phyloP scores from a whole-genome alignment of 1,140 invertebrate species.

The Babylonia areolata region DNA sequence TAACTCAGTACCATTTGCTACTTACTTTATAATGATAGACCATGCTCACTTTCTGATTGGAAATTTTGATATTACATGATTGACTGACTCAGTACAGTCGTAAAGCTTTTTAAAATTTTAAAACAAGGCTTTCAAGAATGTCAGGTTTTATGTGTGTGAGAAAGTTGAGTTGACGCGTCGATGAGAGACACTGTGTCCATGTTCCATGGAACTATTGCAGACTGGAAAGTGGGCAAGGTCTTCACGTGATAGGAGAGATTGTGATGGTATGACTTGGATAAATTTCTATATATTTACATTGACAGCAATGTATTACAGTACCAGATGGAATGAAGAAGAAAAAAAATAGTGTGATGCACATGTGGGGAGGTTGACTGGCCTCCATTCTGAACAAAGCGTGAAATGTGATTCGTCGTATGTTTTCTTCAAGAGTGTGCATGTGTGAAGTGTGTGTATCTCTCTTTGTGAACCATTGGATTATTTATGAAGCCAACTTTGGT shows the following conservation, averaged over 20 bases:
- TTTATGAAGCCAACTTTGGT: slow-evolving; percentile 17
- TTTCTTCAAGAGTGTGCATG: neutral
- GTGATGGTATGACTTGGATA: neutral
- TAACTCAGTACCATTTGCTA: too few species aligned
- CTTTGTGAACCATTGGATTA: neutral
- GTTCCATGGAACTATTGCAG: neutral
- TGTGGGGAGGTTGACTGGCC: neutral
- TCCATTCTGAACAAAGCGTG: neutral
- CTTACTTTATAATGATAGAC: too few species aligned
- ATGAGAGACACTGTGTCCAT: neutral
- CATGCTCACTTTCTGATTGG: too few species aligned
- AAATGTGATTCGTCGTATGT: neutral
- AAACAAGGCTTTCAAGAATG: too few species aligned
- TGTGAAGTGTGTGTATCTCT: neutral
- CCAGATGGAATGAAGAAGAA: neutral
- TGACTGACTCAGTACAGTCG: too few species aligned
- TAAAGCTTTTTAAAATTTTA: too few species aligned
- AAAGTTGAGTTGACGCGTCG: neutral
- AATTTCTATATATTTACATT: neutral
- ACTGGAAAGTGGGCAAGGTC: neutral
- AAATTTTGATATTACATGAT: too few species aligned
- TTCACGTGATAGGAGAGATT: slow-evolving; percentile 6
- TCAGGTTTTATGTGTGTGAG: neutral
- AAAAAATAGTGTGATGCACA: neutral
- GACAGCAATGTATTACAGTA: neutral